A percentile compares a stretch with the other conserved stretches of the same genome.
phyloP scores from a whole-genome alignment of 2,888 invertebrate species.

The Leptinotarsa haldemani region DNA sequence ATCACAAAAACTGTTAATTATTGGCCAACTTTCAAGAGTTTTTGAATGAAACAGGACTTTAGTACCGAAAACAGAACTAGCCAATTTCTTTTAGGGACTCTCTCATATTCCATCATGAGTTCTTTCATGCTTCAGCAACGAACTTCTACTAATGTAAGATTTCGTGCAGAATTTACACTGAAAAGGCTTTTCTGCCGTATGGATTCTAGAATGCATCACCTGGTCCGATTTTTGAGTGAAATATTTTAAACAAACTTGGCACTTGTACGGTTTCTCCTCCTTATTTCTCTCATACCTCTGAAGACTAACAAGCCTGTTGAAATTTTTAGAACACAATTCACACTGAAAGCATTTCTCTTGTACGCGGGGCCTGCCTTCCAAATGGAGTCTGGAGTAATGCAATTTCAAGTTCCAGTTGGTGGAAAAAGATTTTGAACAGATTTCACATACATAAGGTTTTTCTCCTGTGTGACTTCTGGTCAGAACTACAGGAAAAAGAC shows the following conservation, averaged over 20 bases:
- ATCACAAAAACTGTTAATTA: no score
- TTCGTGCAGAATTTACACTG: neutral
- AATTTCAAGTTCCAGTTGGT: neutral
- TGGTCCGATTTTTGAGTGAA: neutral
- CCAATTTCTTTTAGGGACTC: no score
- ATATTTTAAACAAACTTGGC: neutral
- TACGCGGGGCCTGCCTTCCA: neutral
- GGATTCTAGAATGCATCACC: neutral
- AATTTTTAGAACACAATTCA: neutral
- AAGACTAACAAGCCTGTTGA: neutral
- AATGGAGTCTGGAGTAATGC: neutral
- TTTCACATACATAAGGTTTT: neutral
- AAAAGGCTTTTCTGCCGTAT: neutral
- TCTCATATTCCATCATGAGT: neutral
- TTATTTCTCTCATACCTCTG: neutral
- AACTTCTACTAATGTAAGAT: neutral
- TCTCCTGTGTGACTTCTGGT: neutral
- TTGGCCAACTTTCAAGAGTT: no score
- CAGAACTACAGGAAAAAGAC: neutral
- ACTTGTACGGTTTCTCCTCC: neutral
- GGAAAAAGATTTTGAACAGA: neutral
- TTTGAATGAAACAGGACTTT: no score
- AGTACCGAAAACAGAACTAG: no score
- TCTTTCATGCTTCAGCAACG: neutral
- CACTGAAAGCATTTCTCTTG: neutral